These are phyloP conservation scores for Lissonota sp. DNA, from an alignment of 2,888 invertebrate species.

Conservation along the genomic window DNA sequence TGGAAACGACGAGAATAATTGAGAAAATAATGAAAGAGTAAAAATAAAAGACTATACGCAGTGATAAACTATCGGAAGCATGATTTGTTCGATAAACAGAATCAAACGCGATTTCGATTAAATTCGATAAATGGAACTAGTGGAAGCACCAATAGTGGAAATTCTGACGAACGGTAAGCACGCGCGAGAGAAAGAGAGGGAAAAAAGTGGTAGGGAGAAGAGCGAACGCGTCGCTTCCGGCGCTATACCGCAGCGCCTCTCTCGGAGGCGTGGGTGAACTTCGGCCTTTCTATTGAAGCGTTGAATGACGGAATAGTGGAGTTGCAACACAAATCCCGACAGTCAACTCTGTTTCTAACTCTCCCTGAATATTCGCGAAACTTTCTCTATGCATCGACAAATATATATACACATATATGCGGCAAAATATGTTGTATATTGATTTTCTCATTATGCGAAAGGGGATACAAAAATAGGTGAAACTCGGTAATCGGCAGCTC, in stretches of 20 bases:
- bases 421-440: neutral
- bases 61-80: constrained; percentile 18
- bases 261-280: constrained; percentile 7
- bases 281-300: neutral
- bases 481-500: constrained; percentile 1
- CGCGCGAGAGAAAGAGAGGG: neutral
- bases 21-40: constrained; percentile 2
- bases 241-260: constrained; percentile 9
- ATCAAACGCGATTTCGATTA: neutral
- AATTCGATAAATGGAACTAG: constrained; percentile 1
- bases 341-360: constrained; percentile 20
- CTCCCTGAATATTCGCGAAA: constrained; percentile 1
- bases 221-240: neutral
- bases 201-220: neutral
- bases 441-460: constrained; percentile 6
- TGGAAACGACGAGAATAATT: neutral
- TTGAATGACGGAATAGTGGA: neutral
- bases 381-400: neutral
- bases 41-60: neutral
- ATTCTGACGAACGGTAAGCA: constrained; percentile 26
- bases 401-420: neutral
- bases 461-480: neutral
- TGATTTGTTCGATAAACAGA: neutral
- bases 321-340: constrained; percentile 2
- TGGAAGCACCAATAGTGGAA: constrained; percentile 48